Base-by-base conservation (phyloP, 2,888 invertebrate genomes). In the Thera obeliscata region DNA sequence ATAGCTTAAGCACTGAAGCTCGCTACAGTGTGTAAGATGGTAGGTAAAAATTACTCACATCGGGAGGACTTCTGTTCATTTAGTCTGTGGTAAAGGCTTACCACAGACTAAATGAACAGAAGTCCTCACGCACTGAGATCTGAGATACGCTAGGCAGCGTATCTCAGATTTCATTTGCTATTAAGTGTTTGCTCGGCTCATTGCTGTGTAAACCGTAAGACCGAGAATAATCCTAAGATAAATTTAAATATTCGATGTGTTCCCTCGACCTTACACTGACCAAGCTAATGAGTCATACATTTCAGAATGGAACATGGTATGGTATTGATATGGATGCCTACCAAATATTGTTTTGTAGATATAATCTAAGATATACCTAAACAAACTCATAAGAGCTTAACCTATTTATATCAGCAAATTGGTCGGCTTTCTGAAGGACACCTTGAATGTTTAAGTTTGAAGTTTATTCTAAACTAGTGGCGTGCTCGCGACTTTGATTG, bases 151-250 rank as follows among this genome's bases (percentile, higher is more conserved):
- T n/a, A n/a, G n/a, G n/a, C n/a, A 52, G 22, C 52, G 2, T 43
- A 56, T 43, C 65, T 59, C 41, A 64, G 58, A 38, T 63, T 88
- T 89, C 84, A 89, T 86, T 79, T 81, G 79, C 86, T 80, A 87
- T 88, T 54, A 67, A 62, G 48, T 55, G 36, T 48, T 61, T 61
- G 55, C 48, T 12, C 61, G 61, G 61, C 61, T 61, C 55, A 61
- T 61, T 61, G 61, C 57, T 64, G 60, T 60, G 48, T 66, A 69
- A 55, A 46, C 49, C 74, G 76, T 72, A 75, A 56, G 66, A 50
- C 50, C 56, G 66, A 76, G 48, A 63, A 56, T 66, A 74, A 76
- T 81, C 80, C 76, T 75, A 80, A 84, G 82, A 81, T 82, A 84
- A 81, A 81, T 78, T 69, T 61, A 38, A 67, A 72, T 71, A 71